Evolutionary conservation across 2,797 vertebrate genomes (phyloP), one percentile per base, ranked within the genome.

Genomic region (Eupleurogrammus muticus): DNA sequence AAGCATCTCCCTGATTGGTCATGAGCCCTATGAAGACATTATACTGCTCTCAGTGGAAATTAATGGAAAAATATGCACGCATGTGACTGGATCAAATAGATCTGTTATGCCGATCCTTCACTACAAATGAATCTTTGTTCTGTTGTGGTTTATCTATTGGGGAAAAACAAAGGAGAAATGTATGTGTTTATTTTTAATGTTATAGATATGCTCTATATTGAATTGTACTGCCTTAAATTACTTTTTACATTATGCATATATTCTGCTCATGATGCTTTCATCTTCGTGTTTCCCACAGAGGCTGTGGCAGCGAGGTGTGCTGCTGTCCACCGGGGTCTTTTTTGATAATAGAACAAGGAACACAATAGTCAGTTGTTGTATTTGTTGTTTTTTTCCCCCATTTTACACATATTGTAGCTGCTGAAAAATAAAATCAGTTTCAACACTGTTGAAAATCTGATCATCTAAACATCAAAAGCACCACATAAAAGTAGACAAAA

Each of bases 61-160:
- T 23, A 38, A 42, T 44, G 55, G 40, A 58, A 58, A 64, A 53
- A 34, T 1, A 56, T 63, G 12, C 14, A n/a, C 13, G 21, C 14
- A 44, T 21, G 34, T 47, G 50, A 61, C 60, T 32, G 60, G 36
- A 55, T n/a, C 50, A 44, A 74, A 61, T 70, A 42, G 54, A 73
- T 65, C 49, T 38, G 36, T 14, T 47, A 47, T 40, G 17, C 40
- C 53, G 40, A 16, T n/a, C 0, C 2, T 66, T 50, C 23, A 23
- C 13, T 4, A 23, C 58, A 40, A 64, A 66, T 55, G 12, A 58
- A 55, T 35, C 42, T 6, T 17, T 65, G 54, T 68, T 61, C 5
- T 17, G 28, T 17, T 28, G 54, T 38, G 23, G 8, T 44, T 55
- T 12, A 42, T 23, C 16, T 38, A 2, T 21, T n/a, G 4, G 9